Conservation (phyloP, 2,888 invertebrate species). For the Athripsodes cinereus region DNA sequence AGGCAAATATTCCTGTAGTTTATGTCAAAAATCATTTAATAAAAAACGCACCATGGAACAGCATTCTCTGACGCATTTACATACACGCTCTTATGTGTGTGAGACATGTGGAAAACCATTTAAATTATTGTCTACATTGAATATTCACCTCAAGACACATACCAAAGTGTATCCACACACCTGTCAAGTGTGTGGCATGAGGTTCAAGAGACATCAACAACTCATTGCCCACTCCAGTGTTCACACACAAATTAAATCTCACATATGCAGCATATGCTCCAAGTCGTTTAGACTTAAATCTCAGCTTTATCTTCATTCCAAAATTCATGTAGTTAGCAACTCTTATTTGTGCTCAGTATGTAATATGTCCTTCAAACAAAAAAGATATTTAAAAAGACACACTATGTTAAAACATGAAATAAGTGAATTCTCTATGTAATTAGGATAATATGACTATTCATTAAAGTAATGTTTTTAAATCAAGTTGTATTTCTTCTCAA, state of each 20-base stretch:
- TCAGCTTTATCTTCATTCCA: conserved; percentile 38
- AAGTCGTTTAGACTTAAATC: conserved; percentile 43
- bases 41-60: conserved; percentile 45
- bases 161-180: conserved; percentile 35
- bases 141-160: conserved; percentile 45
- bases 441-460: too few relatives aligned
- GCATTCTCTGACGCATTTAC: conserved; percentile 46
- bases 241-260: conserved; percentile 52
- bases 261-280: conserved; percentile 46
- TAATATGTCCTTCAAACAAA: conserved; percentile 40
- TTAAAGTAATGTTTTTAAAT: too few relatives aligned
- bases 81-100: conserved; percentile 45
- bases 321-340: conserved; percentile 36
- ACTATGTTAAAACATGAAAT: background rate
- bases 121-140: conserved; percentile 47
- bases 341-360: conserved; percentile 40
- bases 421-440: too few relatives aligned
- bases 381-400: conserved; percentile 40
- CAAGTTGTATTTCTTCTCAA: too few relatives aligned
- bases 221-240: conserved; percentile 48
- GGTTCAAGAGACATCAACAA: conserved; percentile 49
- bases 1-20: conserved; percentile 11
- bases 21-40: conserved; percentile 45
- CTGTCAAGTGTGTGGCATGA: conserved; percentile 49
- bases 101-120: conserved; percentile 50